Percentiles rank a stretch among this genome's conserved stretches.
Conservation (phyloP, 2,113 vertebrate species). For the Ginglymostoma cirratum region DNA sequence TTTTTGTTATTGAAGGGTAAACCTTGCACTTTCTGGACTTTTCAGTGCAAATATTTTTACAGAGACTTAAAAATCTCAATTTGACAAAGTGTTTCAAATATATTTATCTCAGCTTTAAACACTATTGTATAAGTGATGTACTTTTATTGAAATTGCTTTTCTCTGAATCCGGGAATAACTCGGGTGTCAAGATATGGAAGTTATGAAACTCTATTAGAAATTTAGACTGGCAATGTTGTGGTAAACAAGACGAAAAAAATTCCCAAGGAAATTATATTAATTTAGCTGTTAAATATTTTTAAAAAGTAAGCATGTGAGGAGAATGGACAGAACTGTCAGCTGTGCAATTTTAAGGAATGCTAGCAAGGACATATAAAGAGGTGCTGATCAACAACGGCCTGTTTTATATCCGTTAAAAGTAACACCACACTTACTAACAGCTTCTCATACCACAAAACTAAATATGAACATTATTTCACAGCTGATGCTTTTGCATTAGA, state of each 20-base stretch:
- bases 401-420: neutral
- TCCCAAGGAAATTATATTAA: neutral
- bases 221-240: neutral
- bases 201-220: neutral
- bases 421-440: neutral
- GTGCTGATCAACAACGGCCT: neutral
- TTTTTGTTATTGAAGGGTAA: neutral
- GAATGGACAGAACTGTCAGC: neutral
- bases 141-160: neutral
- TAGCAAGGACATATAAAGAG: too few relatives aligned
- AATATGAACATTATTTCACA: neutral
- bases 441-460: too few relatives aligned
- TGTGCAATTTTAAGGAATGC: neutral
- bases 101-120: neutral
- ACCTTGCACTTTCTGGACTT: neutral
- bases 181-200: neutral
- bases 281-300: neutral
- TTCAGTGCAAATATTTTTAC: neutral
- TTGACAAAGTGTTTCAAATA: neutral
- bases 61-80: neutral
- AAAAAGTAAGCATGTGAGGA: neutral
- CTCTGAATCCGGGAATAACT: neutral
- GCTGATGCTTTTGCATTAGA: neutral
- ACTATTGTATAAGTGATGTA: neutral
- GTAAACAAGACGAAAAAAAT: neutral